Evolutionary conservation across 2,113 vertebrate species (phyloP), one percentile per base, ranked within the genome.

Genomic region (Thryonomys swinderianus): DNA sequence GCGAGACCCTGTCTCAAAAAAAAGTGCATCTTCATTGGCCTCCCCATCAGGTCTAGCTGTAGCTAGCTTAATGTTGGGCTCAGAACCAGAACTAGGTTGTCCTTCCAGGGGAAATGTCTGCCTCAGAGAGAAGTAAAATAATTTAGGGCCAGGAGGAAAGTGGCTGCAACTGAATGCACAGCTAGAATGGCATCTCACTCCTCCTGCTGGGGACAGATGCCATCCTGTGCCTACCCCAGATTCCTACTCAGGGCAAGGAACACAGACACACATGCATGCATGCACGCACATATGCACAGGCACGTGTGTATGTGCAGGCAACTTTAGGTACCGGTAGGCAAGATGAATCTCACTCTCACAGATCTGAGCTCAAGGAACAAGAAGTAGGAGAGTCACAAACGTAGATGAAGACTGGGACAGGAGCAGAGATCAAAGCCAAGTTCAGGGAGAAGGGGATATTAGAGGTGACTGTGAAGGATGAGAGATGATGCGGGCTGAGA

Each of bases 31-130:
- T 96, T 92, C 32, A 37, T 37, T n/a, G 71, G 9, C 23, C 18
- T 94, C 37, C n/a, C 6, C 7, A 27, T 5, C 55, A 25, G 40
- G 57, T 14, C 55, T 80, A 76, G 40, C 30, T 96, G 2, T 55
- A 57, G 40, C 73, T 86, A 48, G 25, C 55, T 81, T 91, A 42
- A 11, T 94, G 51, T 85, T 0, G 1, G 48, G 37, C 45, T n/a
- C 64, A 86, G 89, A 96, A 88, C 94, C 37, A 78, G 21, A 57
- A 37, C 40, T 85, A 30, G 10, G 67, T 69, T 91, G 37, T 78
- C 73, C 66, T 97, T 95, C 78, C 61, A 83, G 66, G 48, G 76
- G 82, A 93, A n/a, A 95, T 30, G 57, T 84, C 62, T 90, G 55
- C 57, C 57, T 95, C n/a, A 25, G 61, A 95, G 53, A 93, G 55